Evolutionary conservation across 1,140 invertebrate genomes (phyloP).

Genomic region (Agrilus planipennis): DNA sequence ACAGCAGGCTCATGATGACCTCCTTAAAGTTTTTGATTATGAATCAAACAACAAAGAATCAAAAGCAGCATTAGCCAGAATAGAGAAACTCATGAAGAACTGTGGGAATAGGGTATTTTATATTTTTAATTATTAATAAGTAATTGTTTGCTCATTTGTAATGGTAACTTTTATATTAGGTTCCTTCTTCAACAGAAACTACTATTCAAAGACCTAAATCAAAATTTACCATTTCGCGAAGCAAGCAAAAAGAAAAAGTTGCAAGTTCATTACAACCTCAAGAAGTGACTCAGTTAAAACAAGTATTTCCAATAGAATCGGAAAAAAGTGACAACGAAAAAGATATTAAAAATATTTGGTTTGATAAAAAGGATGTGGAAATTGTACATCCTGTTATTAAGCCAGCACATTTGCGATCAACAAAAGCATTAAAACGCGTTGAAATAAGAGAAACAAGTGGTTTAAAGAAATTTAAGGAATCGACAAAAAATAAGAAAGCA

Average conservation of each 20-base stretch:
- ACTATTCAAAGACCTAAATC: conserved; percentile 20
- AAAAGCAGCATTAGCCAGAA: conserved; percentile 41
- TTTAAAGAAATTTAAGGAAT: conserved; percentile 1
- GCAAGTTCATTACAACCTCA: neutral
- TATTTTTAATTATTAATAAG: neutral
- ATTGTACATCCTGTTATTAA: conserved; percentile 22
- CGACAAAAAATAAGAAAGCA: conserved; percentile 1
- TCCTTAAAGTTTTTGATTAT: conserved; percentile 49
- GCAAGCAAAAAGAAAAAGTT: neutral
- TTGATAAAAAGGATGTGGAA: conserved; percentile 13
- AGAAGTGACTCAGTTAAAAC: neutral
- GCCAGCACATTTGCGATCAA: conserved; percentile 24
- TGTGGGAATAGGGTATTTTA: conserved; percentile 26
- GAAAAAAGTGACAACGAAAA: too few relatives aligned
- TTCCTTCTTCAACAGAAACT: neutral
- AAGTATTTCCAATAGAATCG: neutral
- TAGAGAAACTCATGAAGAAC: conserved; percentile 41
- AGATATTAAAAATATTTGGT: too few relatives aligned
- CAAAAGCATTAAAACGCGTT: conserved; percentile 24
- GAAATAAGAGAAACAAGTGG: conserved; percentile 20
- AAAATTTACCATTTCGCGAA: conserved; percentile 21
- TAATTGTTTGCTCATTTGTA: neutral
- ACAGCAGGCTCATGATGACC: conserved; percentile 52
- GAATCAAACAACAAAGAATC: conserved; percentile 60
- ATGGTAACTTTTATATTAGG: neutral